A percentile compares a stretch with the other conserved stretches of the same genome.
These are phyloP conservation scores for Rhynchopsitta pachyrhyncha DNA, from an alignment of 2,113 vertebrate species.

Conservation along the genomic window DNA sequence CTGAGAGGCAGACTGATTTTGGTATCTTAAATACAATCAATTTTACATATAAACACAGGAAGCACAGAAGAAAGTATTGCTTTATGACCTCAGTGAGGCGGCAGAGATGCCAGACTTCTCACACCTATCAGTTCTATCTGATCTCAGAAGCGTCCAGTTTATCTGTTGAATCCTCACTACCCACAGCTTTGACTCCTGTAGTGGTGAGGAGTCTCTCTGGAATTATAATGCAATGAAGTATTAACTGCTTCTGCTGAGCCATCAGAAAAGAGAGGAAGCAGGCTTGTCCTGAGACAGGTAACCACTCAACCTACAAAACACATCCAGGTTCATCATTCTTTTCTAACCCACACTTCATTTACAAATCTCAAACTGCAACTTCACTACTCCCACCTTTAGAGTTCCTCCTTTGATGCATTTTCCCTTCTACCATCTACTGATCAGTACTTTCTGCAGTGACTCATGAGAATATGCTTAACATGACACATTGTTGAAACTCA, in stretches of 20 bases:
- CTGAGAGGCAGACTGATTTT: neutral
- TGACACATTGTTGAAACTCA: neutral
- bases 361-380: neutral
- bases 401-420: neutral
- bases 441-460: neutral
- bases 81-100: neutral
- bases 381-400: neutral
- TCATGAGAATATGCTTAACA: neutral
- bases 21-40: neutral
- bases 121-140: neutral
- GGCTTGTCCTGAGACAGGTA: neutral
- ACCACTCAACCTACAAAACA: constrained; percentile 4
- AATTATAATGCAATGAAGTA: neutral
- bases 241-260: neutral
- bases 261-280: neutral
- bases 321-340: neutral
- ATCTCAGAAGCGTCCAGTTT: neutral
- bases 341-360: neutral
- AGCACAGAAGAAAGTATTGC: neutral
- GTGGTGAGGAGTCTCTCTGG: neutral
- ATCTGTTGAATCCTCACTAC: neutral
- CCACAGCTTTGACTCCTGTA: neutral
- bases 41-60: neutral
- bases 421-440: neutral
- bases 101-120: neutral